Evolutionary conservation across 2,113 vertebrate genomes (phyloP).

Genomic region (Nyctereutes procyonoides): DNA sequence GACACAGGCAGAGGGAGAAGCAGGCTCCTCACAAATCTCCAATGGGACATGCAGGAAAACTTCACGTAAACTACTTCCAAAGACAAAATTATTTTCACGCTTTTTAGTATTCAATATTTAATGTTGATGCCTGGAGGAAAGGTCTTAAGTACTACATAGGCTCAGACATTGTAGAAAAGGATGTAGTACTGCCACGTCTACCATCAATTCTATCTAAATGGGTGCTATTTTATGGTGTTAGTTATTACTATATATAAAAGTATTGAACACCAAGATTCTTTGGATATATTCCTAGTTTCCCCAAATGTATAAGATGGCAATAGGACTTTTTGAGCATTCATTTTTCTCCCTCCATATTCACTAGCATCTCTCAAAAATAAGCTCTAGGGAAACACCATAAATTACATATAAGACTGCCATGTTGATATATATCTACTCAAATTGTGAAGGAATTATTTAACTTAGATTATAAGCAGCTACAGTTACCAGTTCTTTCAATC

Average conservation of each 20-base stretch:
- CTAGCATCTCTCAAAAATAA: constrained; percentile 48
- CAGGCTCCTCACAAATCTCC: too few relatives aligned
- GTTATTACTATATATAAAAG: background rate
- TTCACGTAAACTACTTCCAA: background rate
- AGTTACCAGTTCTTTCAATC: background rate
- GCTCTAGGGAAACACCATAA: constrained; percentile 11
- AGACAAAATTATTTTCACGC: background rate
- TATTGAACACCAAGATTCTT: background rate
- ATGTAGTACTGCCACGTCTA: background rate
- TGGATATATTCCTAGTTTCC: background rate
- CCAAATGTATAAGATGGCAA: background rate
- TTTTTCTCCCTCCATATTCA: constrained; percentile 48
- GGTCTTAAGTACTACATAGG: background rate
- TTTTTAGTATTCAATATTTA: background rate
- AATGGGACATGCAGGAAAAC: background rate
- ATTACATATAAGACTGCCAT: background rate
- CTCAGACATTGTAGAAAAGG: background rate
- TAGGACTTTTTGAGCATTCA: background rate
- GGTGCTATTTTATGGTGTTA: too few relatives aligned
- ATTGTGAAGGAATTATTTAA: constrained; percentile 37
- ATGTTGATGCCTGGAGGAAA: background rate
- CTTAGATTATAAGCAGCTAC: constrained; percentile 9
- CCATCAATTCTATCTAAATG: too few relatives aligned
- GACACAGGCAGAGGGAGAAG: too few relatives aligned
- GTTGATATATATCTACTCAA: background rate